These are phyloP conservation scores for Lamellibrachia luymesi DNA, from an alignment of 1,140 invertebrate genomes.

Conservation along the genomic window DNA sequence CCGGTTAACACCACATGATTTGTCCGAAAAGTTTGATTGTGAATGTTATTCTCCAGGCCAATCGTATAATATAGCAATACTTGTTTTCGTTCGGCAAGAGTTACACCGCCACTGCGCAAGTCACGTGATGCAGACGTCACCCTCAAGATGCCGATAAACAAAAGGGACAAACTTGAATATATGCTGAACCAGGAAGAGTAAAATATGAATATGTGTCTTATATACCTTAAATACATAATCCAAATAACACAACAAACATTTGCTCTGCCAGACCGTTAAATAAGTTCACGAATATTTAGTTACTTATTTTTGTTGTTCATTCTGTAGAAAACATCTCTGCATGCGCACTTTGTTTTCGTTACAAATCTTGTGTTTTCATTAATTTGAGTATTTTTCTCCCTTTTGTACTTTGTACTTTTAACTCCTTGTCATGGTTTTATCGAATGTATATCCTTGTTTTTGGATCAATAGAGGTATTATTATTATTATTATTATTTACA, in stretches of 20 bases:
- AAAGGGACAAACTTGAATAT: not conserved
- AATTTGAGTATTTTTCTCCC: too few relatives aligned
- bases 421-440: too few relatives aligned
- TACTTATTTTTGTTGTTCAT: not conserved
- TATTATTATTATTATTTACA: too few relatives aligned
- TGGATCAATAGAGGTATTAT: too few relatives aligned
- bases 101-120: not conserved
- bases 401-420: too few relatives aligned
- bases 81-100: not conserved
- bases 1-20: not conserved
- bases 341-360: too few relatives aligned
- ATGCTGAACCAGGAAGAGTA: not conserved
- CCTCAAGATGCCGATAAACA: not conserved
- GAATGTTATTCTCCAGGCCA: not conserved
- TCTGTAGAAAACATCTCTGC: not conserved
- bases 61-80: not conserved
- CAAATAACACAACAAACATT: not conserved
- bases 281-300: not conserved
- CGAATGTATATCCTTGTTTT: too few relatives aligned
- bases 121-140: not conserved
- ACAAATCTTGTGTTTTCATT: too few relatives aligned
- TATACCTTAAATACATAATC: not conserved
- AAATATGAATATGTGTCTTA: not conserved
- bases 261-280: not conserved
- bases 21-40: not conserved